phyloP scores from a whole-genome alignment of 2,113 vertebrate species.

The Drymodes brunneopygia region DNA sequence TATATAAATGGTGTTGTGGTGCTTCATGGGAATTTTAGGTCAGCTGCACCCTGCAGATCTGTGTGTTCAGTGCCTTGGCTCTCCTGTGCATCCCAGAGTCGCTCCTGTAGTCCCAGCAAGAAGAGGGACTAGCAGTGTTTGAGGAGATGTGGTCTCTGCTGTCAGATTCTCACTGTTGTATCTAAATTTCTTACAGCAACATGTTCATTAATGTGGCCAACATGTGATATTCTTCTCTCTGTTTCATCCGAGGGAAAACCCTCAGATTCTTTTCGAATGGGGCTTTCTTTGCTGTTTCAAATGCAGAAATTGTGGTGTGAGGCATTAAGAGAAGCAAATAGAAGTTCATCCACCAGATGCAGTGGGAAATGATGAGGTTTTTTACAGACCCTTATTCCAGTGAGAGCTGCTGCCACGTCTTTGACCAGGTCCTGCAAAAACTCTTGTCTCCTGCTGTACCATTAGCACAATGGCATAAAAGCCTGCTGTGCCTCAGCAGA shows the following conservation, averaged over 20 bases:
- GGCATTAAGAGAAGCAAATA: background rate
- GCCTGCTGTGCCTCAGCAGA: background rate
- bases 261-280: background rate
- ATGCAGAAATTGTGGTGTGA: background rate
- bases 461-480: background rate
- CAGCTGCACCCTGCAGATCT: background rate
- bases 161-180: background rate
- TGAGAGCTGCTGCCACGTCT: background rate
- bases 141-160: background rate
- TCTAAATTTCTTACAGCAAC: background rate
- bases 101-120: background rate
- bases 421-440: background rate
- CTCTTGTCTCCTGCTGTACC: background rate
- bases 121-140: fast-evolving
- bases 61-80: background rate
- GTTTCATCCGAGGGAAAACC: background rate
- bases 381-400: background rate
- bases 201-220: background rate
- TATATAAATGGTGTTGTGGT: background rate
- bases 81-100: background rate
- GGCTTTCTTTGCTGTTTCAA: background rate
- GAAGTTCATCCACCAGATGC: background rate
- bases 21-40: background rate
- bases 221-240: background rate
- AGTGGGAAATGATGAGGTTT: background rate